Percentiles rank a stretch among this genome's conserved stretches.
phyloP scores from a whole-genome alignment of 1,140 invertebrate genomes.

The Campoletis sonorensis region DNA sequence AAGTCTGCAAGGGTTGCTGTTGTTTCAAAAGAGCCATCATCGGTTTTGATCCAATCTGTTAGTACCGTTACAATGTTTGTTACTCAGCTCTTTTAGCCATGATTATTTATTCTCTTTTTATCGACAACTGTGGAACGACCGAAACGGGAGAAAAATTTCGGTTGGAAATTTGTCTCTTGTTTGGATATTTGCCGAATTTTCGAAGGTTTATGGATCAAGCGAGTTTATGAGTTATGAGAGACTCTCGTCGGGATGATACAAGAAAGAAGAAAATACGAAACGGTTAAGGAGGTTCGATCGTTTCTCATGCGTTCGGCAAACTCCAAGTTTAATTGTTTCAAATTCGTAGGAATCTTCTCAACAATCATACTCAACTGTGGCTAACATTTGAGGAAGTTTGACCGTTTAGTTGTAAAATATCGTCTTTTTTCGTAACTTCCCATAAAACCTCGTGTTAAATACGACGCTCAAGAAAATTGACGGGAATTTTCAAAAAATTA shows the following conservation, averaged over 20 bases:
- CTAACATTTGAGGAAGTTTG: too few relatives aligned
- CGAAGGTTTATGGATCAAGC: background rate
- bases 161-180: slow-evolving; percentile 30
- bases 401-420: too few relatives aligned
- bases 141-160: background rate
- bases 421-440: too few relatives aligned
- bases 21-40: slow-evolving; percentile 75
- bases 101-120: slow-evolving; percentile 3
- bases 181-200: slow-evolving; percentile 45
- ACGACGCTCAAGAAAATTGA: too few relatives aligned
- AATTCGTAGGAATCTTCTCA: too few relatives aligned
- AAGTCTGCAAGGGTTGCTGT: slow-evolving; percentile 72
- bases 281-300: too few relatives aligned
- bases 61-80: slow-evolving; percentile 66
- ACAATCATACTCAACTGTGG: too few relatives aligned
- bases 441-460: too few relatives aligned
- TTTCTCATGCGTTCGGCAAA: too few relatives aligned
- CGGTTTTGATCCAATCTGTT: slow-evolving; percentile 74
- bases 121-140: background rate
- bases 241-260: background rate
- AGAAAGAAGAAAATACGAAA: background rate
- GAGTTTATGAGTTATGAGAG: background rate
- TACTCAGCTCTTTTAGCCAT: slow-evolving; percentile 58
- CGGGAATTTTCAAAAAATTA: too few relatives aligned
- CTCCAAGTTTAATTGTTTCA: too few relatives aligned